Conservation (phyloP, 2,113 vertebrate species). For the Muscicapa adusta region DNA sequence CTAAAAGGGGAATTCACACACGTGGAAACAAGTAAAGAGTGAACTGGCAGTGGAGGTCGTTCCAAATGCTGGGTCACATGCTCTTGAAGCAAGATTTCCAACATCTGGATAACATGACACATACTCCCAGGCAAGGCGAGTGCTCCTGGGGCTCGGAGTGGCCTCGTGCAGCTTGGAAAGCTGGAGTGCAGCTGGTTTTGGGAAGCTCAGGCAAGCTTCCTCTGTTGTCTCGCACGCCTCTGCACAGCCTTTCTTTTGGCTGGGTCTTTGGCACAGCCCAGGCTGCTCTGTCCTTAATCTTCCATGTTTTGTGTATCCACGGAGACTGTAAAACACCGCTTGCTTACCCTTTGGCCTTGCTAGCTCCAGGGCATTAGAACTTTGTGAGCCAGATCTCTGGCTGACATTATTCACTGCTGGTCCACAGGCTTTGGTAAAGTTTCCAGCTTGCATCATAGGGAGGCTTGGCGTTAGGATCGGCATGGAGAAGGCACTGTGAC, state of each 20-base stretch:
- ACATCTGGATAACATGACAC: background rate
- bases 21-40: background rate
- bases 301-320: background rate
- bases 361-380: background rate
- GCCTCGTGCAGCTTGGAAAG: background rate
- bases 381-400: background rate
- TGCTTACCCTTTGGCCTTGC: background rate
- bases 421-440: background rate
- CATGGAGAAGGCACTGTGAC: background rate
- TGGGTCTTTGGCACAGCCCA: background rate
- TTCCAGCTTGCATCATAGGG: background rate
- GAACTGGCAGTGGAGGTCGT: background rate
- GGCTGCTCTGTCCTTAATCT: background rate
- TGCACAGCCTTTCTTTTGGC: background rate
- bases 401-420: background rate
- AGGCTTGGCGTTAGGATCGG: accelerated
- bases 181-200: background rate
- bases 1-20: background rate
- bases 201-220: background rate
- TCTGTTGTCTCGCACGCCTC: accelerated
- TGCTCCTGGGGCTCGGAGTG: background rate
- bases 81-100: background rate
- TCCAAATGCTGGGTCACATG: background rate
- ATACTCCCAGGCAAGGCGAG: background rate
- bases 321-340: background rate